These are phyloP conservation scores for Sarcophaga carnaria DNA, from an alignment of 2,888 invertebrate species.

Conservation along the genomic window DNA sequence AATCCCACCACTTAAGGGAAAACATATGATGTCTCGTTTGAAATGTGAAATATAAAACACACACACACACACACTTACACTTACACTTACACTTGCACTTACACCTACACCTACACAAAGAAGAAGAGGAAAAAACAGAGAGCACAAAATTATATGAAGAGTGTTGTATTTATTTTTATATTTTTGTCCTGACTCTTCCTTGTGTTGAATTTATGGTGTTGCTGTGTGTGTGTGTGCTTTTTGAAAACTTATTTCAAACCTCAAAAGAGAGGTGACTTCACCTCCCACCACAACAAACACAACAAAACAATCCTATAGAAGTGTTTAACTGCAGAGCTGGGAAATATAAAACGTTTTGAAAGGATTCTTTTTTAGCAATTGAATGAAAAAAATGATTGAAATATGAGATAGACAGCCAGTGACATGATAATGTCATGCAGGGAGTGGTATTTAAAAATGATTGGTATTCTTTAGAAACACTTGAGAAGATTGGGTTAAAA, in stretches of 20 bases:
- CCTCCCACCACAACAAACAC: not conserved
- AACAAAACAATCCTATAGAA: not conserved
- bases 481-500: too few relatives aligned
- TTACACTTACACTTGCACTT: too few relatives aligned
- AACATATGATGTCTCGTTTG: conserved; percentile 68
- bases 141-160: conserved; percentile 17
- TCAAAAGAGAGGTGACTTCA: conserved; percentile 32
- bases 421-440: too few relatives aligned
- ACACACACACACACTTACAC: not conserved
- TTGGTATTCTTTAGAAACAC: too few relatives aligned
- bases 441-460: too few relatives aligned
- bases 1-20: conserved; percentile 70
- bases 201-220: not conserved
- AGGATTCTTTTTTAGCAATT: too few relatives aligned
- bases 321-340: conserved; percentile 41
- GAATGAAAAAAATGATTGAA: too few relatives aligned
- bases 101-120: not conserved
- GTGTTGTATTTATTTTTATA: not conserved
- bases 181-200: too few relatives aligned
- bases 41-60: not conserved
- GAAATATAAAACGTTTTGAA: conserved; percentile 8
- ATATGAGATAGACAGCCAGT: too few relatives aligned
- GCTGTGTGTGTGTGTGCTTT: not conserved
- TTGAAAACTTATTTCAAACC: conserved; percentile 31
- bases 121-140: conserved; percentile 4